Evolutionary conservation across 1,140 invertebrate genomes (phyloP).

Genomic region (Acromyrmex charruanus): DNA sequence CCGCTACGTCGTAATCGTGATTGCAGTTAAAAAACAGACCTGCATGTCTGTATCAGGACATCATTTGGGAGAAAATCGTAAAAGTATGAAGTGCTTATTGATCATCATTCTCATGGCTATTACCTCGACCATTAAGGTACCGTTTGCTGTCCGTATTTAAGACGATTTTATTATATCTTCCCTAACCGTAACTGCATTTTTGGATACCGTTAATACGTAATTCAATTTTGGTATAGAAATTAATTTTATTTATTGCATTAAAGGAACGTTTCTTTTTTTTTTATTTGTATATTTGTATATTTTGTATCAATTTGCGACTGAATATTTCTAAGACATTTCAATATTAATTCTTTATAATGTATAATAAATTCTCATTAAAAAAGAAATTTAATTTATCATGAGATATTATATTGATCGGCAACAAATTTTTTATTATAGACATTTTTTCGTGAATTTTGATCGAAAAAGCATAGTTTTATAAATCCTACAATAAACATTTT

Average conservation of each 20-base stretch:
- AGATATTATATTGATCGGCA: background rate
- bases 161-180: constrained; percentile 4
- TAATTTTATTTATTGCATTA: background rate
- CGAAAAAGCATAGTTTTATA: background rate
- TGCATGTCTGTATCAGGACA: background rate
- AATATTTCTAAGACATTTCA: background rate
- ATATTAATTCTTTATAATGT: background rate
- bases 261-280: background rate
- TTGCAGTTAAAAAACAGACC: background rate
- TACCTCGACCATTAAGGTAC: constrained; percentile 70
- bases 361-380: background rate
- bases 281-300: background rate
- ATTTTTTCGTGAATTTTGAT: background rate
- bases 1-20: background rate
- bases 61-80: constrained; percentile 36
- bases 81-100: constrained; percentile 75
- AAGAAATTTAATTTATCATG: background rate
- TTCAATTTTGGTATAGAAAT: background rate
- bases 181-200: constrained; percentile 22
- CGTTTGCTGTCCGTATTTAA: constrained; percentile 48
- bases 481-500: background rate
- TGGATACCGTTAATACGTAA: constrained; percentile 48
- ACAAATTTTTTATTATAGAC: background rate
- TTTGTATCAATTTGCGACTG: background rate
- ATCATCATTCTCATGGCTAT: constrained; percentile 56